Evolutionary conservation across 2,797 vertebrate species (phyloP).

Genomic region (Acestrorhynchus altus): DNA sequence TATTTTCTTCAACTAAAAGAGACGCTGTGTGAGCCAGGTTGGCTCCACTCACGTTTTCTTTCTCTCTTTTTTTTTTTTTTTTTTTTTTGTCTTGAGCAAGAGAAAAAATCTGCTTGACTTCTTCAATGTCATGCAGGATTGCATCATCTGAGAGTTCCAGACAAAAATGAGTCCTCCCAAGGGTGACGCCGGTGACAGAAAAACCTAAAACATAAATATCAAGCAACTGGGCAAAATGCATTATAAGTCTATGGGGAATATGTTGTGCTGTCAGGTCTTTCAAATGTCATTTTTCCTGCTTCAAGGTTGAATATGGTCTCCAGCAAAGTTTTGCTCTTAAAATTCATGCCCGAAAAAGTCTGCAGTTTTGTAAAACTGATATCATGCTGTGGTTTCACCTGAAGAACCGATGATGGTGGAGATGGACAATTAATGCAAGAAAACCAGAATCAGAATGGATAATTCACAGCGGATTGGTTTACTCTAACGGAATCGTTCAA

Average conservation of each 20-base stretch:
- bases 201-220: slow-evolving; percentile 70
- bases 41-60: slow-evolving; percentile 16
- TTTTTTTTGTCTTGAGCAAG: slow-evolving; percentile 22
- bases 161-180: slow-evolving; percentile 17
- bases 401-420: slow-evolving; percentile 31
- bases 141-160: slow-evolving; percentile 31
- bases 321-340: slow-evolving; percentile 58
- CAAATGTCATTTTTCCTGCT: slow-evolving; percentile 39
- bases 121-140: slow-evolving; percentile 36
- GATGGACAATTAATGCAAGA: slow-evolving; percentile 53
- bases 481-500: slow-evolving; percentile 20
- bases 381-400: slow-evolving; percentile 70
- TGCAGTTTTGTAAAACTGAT: slow-evolving; percentile 53
- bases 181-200: slow-evolving; percentile 36
- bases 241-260: slow-evolving; percentile 69
- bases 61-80: background rate
- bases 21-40: slow-evolving; percentile 42
- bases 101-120: slow-evolving; percentile 14
- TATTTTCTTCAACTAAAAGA: slow-evolving; percentile 36
- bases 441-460: slow-evolving; percentile 22
- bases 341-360: slow-evolving; percentile 68
- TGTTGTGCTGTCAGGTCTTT: slow-evolving; percentile 71
- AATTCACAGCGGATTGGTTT: background rate
- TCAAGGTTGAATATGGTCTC: slow-evolving; percentile 10
- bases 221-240: slow-evolving; percentile 64